Base-by-base conservation (phyloP, 2,888 invertebrate species). In the Chymomyza procnemis region DNA sequence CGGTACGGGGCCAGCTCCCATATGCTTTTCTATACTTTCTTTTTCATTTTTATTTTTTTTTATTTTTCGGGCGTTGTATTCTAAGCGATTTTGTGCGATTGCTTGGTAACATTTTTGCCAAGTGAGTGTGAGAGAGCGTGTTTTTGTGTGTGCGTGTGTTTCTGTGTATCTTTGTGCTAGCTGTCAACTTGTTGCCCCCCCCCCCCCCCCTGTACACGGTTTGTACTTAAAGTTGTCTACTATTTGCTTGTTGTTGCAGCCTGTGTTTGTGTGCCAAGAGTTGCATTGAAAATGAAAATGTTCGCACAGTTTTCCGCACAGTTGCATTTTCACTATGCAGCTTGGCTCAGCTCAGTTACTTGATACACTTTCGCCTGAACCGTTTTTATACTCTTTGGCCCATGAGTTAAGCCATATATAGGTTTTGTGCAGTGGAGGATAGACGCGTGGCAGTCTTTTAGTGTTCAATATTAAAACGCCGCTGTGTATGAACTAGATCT, bases 271-370 rank as follows among this genome's bases (percentile, higher is more conserved):
- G 56, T 72, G 79, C 72, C 85, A 81, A 83, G 82, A 86, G 85
- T 70, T 85, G 83, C 87, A 85, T 83, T 85, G 85, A 85, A 87
- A 83, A 83, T 86, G 82, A 83, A 83, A 87, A 84, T 84, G 85
- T 87, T 84, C 83, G 83, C 83, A 87, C 87, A 87, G 87, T 84
- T 84, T 84, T 84, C 87, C 85, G 87, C 83, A 84, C 87, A 87
- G 87, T 84, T 84, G 83, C 83, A 78, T 85, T 83, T 83, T 80
- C 75, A 87, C 83, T 87, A 85, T 83, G 83, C 85, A 79, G 73
- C 85, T 74, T 76, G 41, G 54, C 75, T 80, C 83, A 83, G 84
- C 83, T 86, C 87, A 85, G 83, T 87, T 82, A 87, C 85, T 83
- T 87, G 87, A 87, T 87, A 87, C 70, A 78, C 74, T 81, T 83